Conservation (phyloP, 2,797 vertebrate genomes). For the Bradypodion ventrale region DNA sequence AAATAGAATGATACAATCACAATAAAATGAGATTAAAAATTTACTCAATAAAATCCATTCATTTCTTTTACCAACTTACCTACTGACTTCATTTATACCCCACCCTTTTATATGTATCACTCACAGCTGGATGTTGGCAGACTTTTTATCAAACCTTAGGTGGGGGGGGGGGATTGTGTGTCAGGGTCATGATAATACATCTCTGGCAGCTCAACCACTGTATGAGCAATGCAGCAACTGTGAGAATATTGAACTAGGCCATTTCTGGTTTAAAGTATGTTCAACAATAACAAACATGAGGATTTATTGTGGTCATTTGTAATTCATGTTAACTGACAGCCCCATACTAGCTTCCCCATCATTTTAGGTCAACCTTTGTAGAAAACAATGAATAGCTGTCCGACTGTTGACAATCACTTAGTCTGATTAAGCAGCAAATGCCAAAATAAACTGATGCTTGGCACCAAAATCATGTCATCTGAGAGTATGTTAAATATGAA, state of each 20-base stretch:
- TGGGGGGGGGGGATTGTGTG: no score
- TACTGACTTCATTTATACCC: no score
- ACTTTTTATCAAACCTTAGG: no score
- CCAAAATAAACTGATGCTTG: background rate
- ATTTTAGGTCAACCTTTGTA: background rate
- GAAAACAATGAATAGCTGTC: background rate
- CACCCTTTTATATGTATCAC: no score
- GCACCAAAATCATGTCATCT: background rate
- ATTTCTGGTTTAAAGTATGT: background rate
- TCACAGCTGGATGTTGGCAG: no score
- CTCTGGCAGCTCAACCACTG: background rate
- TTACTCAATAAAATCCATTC: no score
- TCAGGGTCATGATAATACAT: no score
- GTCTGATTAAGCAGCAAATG: background rate
- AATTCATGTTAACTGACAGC: background rate
- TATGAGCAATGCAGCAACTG: background rate
- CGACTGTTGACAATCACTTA: background rate
- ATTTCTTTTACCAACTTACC: no score
- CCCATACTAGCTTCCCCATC: background rate
- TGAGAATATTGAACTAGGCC: background rate
- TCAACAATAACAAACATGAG: background rate
- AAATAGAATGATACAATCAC: no score
- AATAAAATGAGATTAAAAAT: no score
- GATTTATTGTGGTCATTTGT: background rate
- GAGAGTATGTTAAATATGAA: constrained; percentile 14